phyloP scores from a whole-genome alignment of 2,888 invertebrate genomes.

The Chymomyza amoena region DNA sequence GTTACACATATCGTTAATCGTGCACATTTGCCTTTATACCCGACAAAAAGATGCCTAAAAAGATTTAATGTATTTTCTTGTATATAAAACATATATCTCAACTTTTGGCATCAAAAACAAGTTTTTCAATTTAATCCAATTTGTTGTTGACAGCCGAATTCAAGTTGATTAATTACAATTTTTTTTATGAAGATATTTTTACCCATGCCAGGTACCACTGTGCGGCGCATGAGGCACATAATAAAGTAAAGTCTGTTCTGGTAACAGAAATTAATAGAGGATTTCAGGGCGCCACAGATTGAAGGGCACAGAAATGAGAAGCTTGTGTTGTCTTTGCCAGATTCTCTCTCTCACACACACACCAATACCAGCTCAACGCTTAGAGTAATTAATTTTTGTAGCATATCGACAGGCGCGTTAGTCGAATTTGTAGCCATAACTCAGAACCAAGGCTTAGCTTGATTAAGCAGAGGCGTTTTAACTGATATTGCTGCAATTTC shows the following conservation, averaged over 20 bases:
- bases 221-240: not conserved
- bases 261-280: not conserved
- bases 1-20: no score
- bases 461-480: not conserved
- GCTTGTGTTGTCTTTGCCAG: not conserved
- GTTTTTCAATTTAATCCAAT: no score
- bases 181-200: not conserved
- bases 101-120: no score
- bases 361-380: conserved; percentile 34
- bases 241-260: not conserved
- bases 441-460: not conserved
- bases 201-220: not conserved
- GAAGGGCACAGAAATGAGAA: not conserved
- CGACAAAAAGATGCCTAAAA: no score
- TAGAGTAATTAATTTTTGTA: conserved; percentile 64
- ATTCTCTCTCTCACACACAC: not conserved
- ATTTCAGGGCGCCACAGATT: not conserved
- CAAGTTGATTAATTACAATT: not conserved
- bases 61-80: no score
- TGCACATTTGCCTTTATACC: no score
- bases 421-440: not conserved
- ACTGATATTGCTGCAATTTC: not conserved
- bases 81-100: no score
- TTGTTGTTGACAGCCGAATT: no score
- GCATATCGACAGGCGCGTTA: conserved; percentile 23